Percentiles rank a stretch among this genome's conserved stretches.
phyloP scores from a whole-genome alignment of 2,797 vertebrate species.

The Poeciliopsis presidionis region DNA sequence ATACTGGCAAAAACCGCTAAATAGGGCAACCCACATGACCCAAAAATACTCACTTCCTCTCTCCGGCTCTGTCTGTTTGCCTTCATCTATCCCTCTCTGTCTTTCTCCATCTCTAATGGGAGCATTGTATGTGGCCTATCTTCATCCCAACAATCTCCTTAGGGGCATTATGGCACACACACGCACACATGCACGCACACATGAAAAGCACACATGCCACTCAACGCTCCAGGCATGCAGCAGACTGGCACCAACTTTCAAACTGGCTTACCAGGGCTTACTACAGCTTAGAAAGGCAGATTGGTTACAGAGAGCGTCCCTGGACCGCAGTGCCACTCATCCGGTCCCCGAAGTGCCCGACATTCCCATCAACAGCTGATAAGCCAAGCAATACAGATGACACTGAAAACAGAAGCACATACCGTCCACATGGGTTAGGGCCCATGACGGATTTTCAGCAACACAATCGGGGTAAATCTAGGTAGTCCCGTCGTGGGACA shows the following conservation, averaged over 20 bases:
- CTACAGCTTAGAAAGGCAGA: constrained; percentile 64
- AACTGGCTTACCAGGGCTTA: constrained; percentile 66
- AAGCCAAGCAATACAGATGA: constrained; percentile 32
- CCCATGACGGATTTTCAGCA: constrained; percentile 6
- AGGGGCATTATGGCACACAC: constrained; percentile 65
- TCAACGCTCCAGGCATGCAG: constrained; percentile 60
- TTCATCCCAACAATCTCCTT: constrained; percentile 70
- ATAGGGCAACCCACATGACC: constrained; percentile 77
- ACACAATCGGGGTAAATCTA: constrained; percentile 33
- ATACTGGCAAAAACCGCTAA: constrained; percentile 63
- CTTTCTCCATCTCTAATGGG: constrained; percentile 56
- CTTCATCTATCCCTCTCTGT: constrained; percentile 52
- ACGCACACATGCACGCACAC: constrained; percentile 12
- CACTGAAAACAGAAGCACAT: constrained; percentile 22
- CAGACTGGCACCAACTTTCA: constrained; percentile 67
- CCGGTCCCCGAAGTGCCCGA: constrained; percentile 39
- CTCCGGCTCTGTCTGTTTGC: constrained; percentile 58
- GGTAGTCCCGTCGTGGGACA: constrained; percentile 4
- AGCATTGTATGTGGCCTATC: constrained; percentile 73
- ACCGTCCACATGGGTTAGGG: not conserved
- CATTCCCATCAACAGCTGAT: constrained; percentile 55
- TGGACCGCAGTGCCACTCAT: constrained; percentile 51
- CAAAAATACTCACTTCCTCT: constrained; percentile 70
- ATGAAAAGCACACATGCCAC: constrained; percentile 43
- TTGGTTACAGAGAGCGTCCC: constrained; percentile 63